Percentiles rank a stretch among this genome's conserved stretches.
Conservation (phyloP, 2,113 vertebrate genomes). For the Cichladusa arquata region DNA sequence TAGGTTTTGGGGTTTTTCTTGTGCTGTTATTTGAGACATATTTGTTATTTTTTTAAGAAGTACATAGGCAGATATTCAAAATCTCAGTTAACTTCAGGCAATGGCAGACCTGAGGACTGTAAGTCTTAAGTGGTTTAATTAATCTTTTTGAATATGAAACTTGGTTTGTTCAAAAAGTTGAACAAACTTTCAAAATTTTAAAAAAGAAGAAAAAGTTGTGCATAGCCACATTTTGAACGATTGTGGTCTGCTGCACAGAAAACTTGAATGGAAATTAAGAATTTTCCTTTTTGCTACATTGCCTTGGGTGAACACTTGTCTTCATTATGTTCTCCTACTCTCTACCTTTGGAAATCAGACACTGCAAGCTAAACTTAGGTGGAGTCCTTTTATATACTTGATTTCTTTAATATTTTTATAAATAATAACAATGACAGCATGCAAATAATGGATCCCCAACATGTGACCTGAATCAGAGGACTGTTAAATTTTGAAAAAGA, state of each 20-base stretch:
- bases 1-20: rapidly evolving
- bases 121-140: not conserved
- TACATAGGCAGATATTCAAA: not conserved
- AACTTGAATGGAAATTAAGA: not conserved
- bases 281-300: not conserved
- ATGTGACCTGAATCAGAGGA: not conserved
- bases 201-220: not conserved
- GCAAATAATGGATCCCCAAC: not conserved
- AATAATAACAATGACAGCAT: not conserved
- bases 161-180: not conserved
- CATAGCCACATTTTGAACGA: not conserved
- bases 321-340: not conserved
- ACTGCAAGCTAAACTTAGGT: not conserved
- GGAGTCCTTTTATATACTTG: not conserved
- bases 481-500: not conserved
- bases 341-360: not conserved
- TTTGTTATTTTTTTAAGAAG: not conserved
- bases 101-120: not conserved
- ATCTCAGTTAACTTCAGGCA: not conserved
- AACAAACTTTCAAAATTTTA: not conserved
- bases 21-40: not conserved
- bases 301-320: not conserved
- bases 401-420: not conserved
- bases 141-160: not conserved
- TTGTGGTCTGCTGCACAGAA: not conserved